phyloP scores from a whole-genome alignment of 2,113 vertebrate species.

The Gobiocypris rarus region DNA sequence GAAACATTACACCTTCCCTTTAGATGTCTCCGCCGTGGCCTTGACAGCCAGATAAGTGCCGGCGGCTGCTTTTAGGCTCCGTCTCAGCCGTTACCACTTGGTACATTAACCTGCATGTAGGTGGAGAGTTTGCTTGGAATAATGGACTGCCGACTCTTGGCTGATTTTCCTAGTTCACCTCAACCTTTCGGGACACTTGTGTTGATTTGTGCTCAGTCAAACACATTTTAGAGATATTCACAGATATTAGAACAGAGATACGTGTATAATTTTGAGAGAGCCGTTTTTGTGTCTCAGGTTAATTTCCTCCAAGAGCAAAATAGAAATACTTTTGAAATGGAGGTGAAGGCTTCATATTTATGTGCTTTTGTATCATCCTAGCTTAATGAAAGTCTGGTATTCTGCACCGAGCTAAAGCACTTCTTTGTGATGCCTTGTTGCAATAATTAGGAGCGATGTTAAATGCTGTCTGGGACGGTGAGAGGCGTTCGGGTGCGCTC shows the following conservation, averaged over 20 bases:
- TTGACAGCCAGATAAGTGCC: conserved; percentile 40
- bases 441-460: conserved; percentile 38
- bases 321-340: not conserved
- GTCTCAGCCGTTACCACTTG: conserved; percentile 6
- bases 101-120: conserved; percentile 27
- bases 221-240: not conserved
- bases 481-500: not conserved
- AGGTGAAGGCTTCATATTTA: not conserved
- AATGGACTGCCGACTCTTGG: not conserved
- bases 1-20: conserved; percentile 31
- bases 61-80: conserved; percentile 24
- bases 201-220: not conserved
- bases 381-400: conserved; percentile 12
- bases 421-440: conserved; percentile 24
- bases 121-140: conserved; percentile 2
- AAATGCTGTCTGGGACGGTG: conserved; percentile 20
- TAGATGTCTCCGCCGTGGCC: conserved; percentile 27
- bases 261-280: not conserved
- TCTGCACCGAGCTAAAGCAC: conserved; percentile 1
- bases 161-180: conserved; percentile 6
- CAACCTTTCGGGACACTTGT: not conserved
- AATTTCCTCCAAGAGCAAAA: conserved; percentile 5
- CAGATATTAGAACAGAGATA: not conserved
- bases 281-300: not conserved
- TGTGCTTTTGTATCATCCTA: not conserved